Evolutionary conservation across 2,888 invertebrate genomes (phyloP).

Genomic region (Chloromyia formosa): DNA sequence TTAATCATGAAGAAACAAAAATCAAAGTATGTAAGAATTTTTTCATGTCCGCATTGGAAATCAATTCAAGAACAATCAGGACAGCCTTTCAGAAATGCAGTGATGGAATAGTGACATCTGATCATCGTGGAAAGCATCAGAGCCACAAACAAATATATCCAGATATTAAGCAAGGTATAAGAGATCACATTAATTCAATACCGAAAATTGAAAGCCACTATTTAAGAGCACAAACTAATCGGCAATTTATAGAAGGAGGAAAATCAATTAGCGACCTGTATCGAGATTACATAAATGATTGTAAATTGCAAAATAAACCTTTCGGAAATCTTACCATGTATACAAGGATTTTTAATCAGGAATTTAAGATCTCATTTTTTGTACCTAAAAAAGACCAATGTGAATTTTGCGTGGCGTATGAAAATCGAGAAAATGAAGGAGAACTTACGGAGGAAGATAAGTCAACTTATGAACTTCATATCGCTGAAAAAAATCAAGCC

Average conservation of each 20-base stretch:
- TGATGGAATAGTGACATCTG: background rate
- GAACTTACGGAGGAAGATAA: too few species aligned
- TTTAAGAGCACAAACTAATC: slow-evolving; percentile 51
- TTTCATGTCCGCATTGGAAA: too few species aligned
- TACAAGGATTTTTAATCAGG: slow-evolving; percentile 48
- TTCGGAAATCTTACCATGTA: slow-evolving; percentile 46
- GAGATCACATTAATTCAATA: slow-evolving; percentile 48
- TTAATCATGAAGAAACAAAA: too few species aligned
- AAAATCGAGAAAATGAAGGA: too few species aligned
- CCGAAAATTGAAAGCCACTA: slow-evolving; percentile 54
- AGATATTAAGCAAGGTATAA: background rate
- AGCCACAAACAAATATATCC: background rate
- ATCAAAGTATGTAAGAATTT: too few species aligned
- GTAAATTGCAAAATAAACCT: slow-evolving; percentile 47
- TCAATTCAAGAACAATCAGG: too few species aligned
- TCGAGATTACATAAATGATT: slow-evolving; percentile 52
- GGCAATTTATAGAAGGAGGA: slow-evolving; percentile 52
- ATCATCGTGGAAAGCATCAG: background rate
- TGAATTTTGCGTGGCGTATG: too few species aligned
- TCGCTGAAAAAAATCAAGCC: too few species aligned
- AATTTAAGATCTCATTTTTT: slow-evolving; percentile 47
- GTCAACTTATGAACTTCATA: too few species aligned
- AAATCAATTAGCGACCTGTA: slow-evolving; percentile 54
- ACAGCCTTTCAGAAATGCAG: background rate
- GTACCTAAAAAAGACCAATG: slow-evolving; percentile 50